A percentile compares a stretch with the other conserved stretches of the same genome.
phyloP scores from a whole-genome alignment of 2,888 invertebrate species.

The Endomychus coccineus region DNA sequence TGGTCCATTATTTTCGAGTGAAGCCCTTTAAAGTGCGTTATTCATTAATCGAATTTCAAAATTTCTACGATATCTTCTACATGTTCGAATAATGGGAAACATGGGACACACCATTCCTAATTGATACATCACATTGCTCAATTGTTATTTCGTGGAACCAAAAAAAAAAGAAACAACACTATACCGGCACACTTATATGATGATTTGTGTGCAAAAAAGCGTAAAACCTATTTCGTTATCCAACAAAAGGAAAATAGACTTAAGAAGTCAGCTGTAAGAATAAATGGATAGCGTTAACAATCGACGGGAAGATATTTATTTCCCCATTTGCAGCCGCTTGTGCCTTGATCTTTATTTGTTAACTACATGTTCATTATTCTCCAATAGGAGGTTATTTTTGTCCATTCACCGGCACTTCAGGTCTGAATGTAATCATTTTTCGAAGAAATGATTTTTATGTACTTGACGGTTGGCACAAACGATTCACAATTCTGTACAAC shows the following conservation, averaged over 20 bases:
- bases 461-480: too few species aligned
- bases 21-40: too few species aligned
- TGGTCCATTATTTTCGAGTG: too few species aligned
- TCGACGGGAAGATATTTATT: constrained; percentile 32
- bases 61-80: too few species aligned
- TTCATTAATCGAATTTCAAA: too few species aligned
- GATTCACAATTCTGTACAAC: too few species aligned
- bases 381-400: constrained; percentile 30
- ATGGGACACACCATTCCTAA: too few species aligned
- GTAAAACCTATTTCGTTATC: constrained; percentile 28
- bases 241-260: constrained; percentile 23
- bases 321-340: constrained; percentile 35
- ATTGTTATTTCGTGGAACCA: neutral
- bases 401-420: constrained; percentile 19
- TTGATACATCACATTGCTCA: too few species aligned
- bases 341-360: constrained; percentile 32
- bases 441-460: too few species aligned
- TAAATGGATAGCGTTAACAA: constrained; percentile 20
- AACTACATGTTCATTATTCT: constrained; percentile 35
- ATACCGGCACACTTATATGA: constrained; percentile 29
- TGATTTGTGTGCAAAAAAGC: constrained; percentile 26
- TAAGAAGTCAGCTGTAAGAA: constrained; percentile 31
- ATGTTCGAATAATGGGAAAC: too few species aligned
- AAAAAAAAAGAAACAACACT: constrained; percentile 9
- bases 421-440: constrained; percentile 23